Percentiles rank a stretch among this genome's conserved stretches.
These are phyloP conservation scores for Mesoclemmys tuberculata DNA, from an alignment of 2,113 vertebrate genomes.

Conservation along the genomic window DNA sequence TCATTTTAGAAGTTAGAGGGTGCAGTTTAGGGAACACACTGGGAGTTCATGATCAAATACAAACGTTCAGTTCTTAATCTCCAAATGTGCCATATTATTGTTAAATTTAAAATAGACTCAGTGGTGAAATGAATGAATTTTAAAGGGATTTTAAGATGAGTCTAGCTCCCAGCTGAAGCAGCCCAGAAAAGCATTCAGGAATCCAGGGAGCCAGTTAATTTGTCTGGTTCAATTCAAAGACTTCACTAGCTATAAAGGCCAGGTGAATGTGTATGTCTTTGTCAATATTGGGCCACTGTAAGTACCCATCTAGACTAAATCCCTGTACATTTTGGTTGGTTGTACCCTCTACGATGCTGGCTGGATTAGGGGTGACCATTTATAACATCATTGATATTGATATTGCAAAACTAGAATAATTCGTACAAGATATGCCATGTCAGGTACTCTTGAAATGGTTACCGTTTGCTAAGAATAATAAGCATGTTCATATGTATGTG, in stretches of 20 bases:
- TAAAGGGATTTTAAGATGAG: background rate
- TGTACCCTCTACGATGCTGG: no score
- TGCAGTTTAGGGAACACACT: background rate
- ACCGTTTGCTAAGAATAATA: no score
- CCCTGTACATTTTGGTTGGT: no score
- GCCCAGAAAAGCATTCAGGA: background rate
- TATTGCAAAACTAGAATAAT: no score
- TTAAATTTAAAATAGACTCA: background rate
- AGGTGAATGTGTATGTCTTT: background rate
- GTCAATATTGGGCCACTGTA: background rate
- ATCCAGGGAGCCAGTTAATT: background rate
- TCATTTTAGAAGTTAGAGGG: background rate
- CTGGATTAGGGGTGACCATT: no score
- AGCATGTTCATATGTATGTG: no score
- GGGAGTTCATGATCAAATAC: background rate
- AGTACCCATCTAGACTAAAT: background rate
- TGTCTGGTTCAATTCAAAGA: background rate
- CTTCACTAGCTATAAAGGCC: background rate
- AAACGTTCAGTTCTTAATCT: background rate
- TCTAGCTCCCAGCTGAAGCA: background rate
- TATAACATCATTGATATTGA: no score
- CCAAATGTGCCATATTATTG: background rate
- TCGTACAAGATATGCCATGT: no score
- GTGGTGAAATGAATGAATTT: background rate
- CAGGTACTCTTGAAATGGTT: no score